Conservation (phyloP, 2,113 vertebrate genomes). For the Strix uralensis region DNA sequence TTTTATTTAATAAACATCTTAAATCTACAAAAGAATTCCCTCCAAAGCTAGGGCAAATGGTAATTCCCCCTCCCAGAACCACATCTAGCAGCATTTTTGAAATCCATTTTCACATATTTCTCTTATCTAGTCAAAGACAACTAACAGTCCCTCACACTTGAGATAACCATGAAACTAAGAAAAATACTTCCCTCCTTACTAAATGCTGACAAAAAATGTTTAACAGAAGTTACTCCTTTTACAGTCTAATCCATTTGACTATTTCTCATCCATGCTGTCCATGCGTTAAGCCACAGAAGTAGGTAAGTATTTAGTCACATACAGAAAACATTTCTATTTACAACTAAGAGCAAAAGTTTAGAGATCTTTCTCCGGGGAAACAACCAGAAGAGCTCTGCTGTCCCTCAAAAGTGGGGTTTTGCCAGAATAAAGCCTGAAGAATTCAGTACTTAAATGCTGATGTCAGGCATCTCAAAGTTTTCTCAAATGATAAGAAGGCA, state of each 20-base stretch:
- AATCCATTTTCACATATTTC: slow-evolving; percentile 61
- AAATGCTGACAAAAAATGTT: slow-evolving; percentile 47
- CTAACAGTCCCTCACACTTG: slow-evolving; percentile 37
- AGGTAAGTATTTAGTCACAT: background rate
- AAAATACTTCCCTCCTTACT: slow-evolving; percentile 20
- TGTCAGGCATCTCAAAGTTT: background rate
- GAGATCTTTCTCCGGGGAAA: background rate
- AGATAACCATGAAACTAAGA: slow-evolving; percentile 43
- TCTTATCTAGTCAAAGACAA: slow-evolving; percentile 53
- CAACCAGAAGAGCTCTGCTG: background rate
- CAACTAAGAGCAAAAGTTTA: slow-evolving; percentile 32
- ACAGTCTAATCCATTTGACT: background rate
- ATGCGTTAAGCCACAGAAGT: background rate
- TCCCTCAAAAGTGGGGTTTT: background rate
- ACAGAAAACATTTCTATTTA: slow-evolving; percentile 9
- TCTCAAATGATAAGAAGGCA: background rate
- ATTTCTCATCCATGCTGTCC: background rate
- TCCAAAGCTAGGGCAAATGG: background rate
- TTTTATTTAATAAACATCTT: slow-evolving; percentile 50
- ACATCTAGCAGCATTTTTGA: slow-evolving; percentile 30
- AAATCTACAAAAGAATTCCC: slow-evolving; percentile 5
- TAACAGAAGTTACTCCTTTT: background rate
- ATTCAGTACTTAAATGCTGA: background rate
- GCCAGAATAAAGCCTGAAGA: background rate
- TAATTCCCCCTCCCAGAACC: slow-evolving; percentile 34